Base-by-base conservation (phyloP, 2,888 invertebrate genomes). In the Athripsodes cinereus region DNA sequence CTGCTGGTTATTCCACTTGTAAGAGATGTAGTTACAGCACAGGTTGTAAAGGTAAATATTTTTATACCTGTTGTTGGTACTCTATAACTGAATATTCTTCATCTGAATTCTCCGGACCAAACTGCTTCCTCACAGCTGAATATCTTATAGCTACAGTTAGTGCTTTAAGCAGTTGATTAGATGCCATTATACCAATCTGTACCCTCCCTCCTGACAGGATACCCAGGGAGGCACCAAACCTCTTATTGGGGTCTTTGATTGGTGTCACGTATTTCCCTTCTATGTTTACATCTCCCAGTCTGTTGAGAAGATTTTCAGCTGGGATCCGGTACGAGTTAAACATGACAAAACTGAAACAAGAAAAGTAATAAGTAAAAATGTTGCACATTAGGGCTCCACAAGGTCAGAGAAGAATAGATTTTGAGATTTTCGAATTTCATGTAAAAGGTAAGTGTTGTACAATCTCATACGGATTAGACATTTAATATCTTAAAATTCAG, bases 61-160 rank as follows among this genome's bases (percentile, higher is more conserved):
- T n/a, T n/a, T n/a, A 68, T 70, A 87, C 88, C 75, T 92, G 93
- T 44, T 91, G 83, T 71, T 94, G 96, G 71, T 97, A 97, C 70
- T 96, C 95, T 65, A 97, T 72, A 1, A 97, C 88, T 0, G 96
- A 87, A 62, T 85, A 80, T 71, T 97, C 96, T 55, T 82, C 81
- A 6, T 74, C 69, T 2, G 76, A 70, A 11, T 81, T 78, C 2
- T 84, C 81, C 0, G 91, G 87, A 0, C 93, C 95, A 71, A 96
- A 97, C 76, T 97, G 97, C 66, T 82, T 84, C 62, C 96, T 80
- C 1, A 88, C 88, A 0, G 87, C 92, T 0, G 93, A 90, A 72
- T 96, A 96, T 18, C 96, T 79, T 19, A 90, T 76, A 0, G 93
- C 94, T 62, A 96, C 94, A 5, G 87, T 81, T 0, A 94, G 73